Evolutionary conservation across 37 sponge, comb jelly and placozoan genomes (phyloP), one percentile per base, ranked within the genome.

Genomic region (Haliclona indistincta): DNA sequence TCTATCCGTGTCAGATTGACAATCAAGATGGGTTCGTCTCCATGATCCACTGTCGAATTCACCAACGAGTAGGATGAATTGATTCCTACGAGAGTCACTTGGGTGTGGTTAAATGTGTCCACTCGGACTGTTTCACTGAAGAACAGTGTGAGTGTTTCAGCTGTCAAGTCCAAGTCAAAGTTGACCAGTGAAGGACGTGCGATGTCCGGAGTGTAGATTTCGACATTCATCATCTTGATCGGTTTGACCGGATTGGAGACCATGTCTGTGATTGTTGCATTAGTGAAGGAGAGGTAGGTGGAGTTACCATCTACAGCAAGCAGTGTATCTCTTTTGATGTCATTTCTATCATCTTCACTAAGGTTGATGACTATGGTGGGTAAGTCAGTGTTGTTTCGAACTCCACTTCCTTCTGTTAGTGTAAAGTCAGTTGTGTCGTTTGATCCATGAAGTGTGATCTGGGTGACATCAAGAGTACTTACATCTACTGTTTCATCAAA

Each of bases 61-160:
- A 80, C 85, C 19, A 95, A 77, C 0, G 79, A 63, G 51, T 95
- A 82, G 15, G 37, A 70, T 11, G 73, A 79, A 58, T 67, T 65
- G 34, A 32, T 43, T 0, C 70, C 86, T 22, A 75, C 17, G 23
- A 95, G 52, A 2, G 93, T 92, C 30, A 95, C 41, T 64, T 91
- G 93, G 5, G 84, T 82, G 38, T 36, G 76, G 45, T 88, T 44
- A 33, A 95, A 82, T 1, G 96, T 86, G 1, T 58, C 32, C 30
- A 86, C 80, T 56, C 85, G 43, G 0, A 95, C 93, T 33, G 96
- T 95, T 45, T 95, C 96, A 29, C 86, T 86, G 71, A 95, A 95
- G 20, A 11, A 92, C 33, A 95, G 80, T 5, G 73, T 88, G 11
- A 91, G 65, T 0, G 67, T 74, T 56, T 92, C 89, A 15, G 33